A percentile compares a stretch with the other conserved stretches of the same genome.
Conservation (phyloP, 1,140 invertebrate genomes). For the Bombus affinis region DNA sequence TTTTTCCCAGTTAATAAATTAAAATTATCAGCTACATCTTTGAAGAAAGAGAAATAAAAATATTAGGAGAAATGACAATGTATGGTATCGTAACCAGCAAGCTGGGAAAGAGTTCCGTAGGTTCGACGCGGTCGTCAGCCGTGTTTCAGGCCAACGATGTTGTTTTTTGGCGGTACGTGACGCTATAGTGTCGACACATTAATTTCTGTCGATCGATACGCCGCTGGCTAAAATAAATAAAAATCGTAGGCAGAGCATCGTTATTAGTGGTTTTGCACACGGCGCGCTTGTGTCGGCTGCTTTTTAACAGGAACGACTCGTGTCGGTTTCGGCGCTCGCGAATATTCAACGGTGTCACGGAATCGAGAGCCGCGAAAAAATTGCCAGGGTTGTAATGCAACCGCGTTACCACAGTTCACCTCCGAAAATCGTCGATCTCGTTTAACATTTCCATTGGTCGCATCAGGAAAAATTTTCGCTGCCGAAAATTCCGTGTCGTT, state of each 20-base stretch:
- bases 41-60: neutral
- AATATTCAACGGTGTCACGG: conserved; percentile 5
- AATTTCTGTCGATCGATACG: conserved; percentile 36
- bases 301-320: conserved; percentile 12
- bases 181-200: neutral
- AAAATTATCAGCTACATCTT: neutral
- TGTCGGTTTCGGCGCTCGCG: neutral
- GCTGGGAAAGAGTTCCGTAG: neutral
- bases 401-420: neutral
- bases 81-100: too few relatives aligned
- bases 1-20: neutral
- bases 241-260: conserved; percentile 33
- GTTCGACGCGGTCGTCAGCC: neutral
- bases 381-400: neutral
- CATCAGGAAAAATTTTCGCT: neutral
- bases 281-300: neutral
- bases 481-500: neutral
- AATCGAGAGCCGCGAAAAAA: conserved; percentile 18
- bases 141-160: neutral
- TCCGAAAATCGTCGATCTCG: neutral
- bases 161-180: neutral
- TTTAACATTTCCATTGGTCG: conserved; percentile 6
- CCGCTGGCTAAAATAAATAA: conserved; percentile 36
- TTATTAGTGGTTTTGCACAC: conserved; percentile 42
- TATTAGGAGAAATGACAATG: neutral